Evolutionary conservation across 2,797 vertebrate genomes (phyloP).

Genomic region (Holocentrus rufus): DNA sequence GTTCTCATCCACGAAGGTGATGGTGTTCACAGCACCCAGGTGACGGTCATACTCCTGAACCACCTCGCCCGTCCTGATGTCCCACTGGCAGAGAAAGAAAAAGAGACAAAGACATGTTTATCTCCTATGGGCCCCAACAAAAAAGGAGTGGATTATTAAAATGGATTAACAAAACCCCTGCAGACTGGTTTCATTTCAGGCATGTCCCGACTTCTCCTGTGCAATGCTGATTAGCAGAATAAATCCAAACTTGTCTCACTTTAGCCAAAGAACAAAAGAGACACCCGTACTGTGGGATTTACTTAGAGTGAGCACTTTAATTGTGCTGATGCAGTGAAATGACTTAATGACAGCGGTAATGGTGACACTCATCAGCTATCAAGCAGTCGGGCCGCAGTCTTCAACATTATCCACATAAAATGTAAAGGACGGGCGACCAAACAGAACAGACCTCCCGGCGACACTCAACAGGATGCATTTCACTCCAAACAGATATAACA

Average conservation of each 20-base stretch:
- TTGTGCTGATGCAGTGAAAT: conserved; percentile 12
- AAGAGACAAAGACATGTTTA: conserved; percentile 6
- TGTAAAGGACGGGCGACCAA: conserved; percentile 17
- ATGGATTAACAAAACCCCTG: not conserved
- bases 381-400: conserved; percentile 7
- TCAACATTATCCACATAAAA: conserved; percentile 26
- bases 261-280: not conserved
- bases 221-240: not conserved
- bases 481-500: conserved; percentile 38
- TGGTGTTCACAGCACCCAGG: conserved; percentile 98
- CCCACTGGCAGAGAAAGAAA: conserved; percentile 84
- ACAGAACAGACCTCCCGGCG: conserved; percentile 1
- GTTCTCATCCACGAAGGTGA: conserved; percentile 98
- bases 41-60: conserved; percentile 98
- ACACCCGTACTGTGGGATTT: conserved; percentile 11
- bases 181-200: conserved; percentile 2
- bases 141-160: conserved; percentile 4
- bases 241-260: conserved; percentile 7
- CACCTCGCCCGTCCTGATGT: conserved; percentile 93
- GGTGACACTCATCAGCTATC: conserved; percentile 16
- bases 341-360: not conserved
- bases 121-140: not conserved
- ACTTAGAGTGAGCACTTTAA: conserved; percentile 14
- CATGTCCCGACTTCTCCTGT: not conserved
- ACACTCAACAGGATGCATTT: conserved; percentile 18